Evolutionary conservation across 2,888 invertebrate genomes (phyloP), one percentile per base, ranked within the genome.

Genomic region (Pandemis heparana): DNA sequence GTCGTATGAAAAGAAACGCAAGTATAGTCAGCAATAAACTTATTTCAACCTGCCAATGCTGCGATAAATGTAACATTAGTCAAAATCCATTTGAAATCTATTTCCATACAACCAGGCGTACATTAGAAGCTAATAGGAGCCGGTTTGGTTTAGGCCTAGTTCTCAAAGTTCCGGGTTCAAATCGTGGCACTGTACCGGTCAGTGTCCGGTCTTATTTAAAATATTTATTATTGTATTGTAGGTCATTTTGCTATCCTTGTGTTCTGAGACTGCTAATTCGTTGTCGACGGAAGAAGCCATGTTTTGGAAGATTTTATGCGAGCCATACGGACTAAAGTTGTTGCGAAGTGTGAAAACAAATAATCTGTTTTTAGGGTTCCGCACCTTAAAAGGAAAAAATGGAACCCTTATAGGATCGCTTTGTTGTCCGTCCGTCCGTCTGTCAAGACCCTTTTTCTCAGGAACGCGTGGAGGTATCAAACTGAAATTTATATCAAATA

Each of bases 81-180:
- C 23, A 56, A 23, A 1, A 32, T 32, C 23, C 10, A 23, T 56
- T 23, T 56, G 12, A 56, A 38, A 67, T 67, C 66, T 67, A 41
- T 67, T 67, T 41, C 10, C 6, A 39, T 41, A 39, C 61, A 46
- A 64, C 23, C 64, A 65, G 66, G 41, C 18, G 10, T 32, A 64
- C 48, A 64, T 32, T 64, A 43, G 43, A 63, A 43, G 18, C 48
- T 65, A 65, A 53, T 65, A 65, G 48, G 23, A 18, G 23, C 9
- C 18, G 18, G 51, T 65, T 65, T 76, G 77, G 80, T 81, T 79
- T 79, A 81, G 80, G 77, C 81, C 83, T 79, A 80, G 79, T 79
- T 79, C 32, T 65, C 46, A 32, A 51, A 74, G 80, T 92, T 91
- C 93, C 92, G 92, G 92, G 93, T 92, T 92, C 91, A 86, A 81